Percentiles rank a stretch among this genome's conserved stretches.
Conservation (phyloP, 2,113 vertebrate genomes). For the Macroglossus sobrinus region DNA sequence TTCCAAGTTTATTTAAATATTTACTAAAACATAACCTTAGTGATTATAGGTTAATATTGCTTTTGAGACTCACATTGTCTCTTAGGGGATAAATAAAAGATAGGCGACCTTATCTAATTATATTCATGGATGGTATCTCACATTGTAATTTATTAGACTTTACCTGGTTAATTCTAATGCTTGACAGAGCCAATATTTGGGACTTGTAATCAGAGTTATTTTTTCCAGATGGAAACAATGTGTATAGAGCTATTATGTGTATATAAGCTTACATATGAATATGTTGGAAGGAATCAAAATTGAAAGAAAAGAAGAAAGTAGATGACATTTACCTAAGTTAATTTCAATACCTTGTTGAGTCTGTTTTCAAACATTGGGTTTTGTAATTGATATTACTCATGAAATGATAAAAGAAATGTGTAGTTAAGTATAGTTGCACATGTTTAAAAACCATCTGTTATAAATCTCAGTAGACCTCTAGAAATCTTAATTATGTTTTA, state of each 20-base stretch:
- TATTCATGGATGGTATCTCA: background rate
- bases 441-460: slow-evolving; percentile 43
- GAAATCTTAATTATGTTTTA: slow-evolving; percentile 46
- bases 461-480: background rate
- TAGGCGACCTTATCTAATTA: background rate
- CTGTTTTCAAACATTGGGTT: background rate
- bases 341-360: background rate
- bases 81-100: background rate
- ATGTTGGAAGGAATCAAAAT: slow-evolving; percentile 7
- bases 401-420: background rate
- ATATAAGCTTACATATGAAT: background rate
- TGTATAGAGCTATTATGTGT: background rate
- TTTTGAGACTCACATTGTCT: background rate
- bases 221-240: background rate
- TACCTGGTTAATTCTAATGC: background rate
- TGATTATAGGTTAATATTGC: background rate
- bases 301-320: background rate
- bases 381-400: background rate
- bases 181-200: background rate
- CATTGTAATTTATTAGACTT: background rate
- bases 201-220: background rate
- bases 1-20: slow-evolving; percentile 23
- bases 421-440: background rate
- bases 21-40: background rate
- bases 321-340: background rate